Percentiles rank a stretch among this genome's conserved stretches.
phyloP scores from a whole-genome alignment of 2,113 vertebrate genomes.

The Gallinago media region DNA sequence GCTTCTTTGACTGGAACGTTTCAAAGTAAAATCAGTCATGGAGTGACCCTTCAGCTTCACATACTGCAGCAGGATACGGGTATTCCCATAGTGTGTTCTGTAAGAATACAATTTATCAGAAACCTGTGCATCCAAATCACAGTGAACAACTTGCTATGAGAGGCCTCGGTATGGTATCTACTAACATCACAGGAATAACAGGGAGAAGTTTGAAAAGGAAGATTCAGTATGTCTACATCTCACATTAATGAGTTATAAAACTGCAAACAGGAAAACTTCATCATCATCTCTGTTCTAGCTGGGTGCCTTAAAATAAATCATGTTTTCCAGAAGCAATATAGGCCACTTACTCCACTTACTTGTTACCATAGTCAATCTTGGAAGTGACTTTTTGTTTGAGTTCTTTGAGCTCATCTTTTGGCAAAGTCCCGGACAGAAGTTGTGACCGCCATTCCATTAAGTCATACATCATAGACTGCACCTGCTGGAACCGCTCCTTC shows the following conservation, averaged over 20 bases:
- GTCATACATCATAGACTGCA: slow-evolving; percentile 93
- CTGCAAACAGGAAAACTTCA: not conserved
- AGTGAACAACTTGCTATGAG: not conserved
- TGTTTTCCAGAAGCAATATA: not conserved
- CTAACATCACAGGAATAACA: not conserved
- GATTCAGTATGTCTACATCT: not conserved
- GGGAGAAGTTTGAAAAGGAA: not conserved
- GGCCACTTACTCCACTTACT: slow-evolving; percentile 84
- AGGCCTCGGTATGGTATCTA: not conserved
- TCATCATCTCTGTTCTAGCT: not conserved
- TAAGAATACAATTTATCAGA: not conserved
- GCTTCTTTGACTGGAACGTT: not conserved
- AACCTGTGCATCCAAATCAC: not conserved
- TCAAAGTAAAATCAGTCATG: not conserved
- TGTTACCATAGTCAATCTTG: slow-evolving; percentile 98
- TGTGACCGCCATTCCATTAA: slow-evolving; percentile 98
- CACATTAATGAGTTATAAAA: not conserved
- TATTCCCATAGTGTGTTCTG: not conserved
- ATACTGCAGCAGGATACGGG: rapidly evolving
- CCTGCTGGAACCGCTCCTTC: slow-evolving; percentile 83
- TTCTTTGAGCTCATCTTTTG: slow-evolving; percentile 96
- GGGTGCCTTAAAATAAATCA: not conserved
- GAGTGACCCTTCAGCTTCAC: not conserved
- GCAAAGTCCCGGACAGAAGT: slow-evolving; percentile 94
- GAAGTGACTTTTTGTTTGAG: slow-evolving; percentile 98